A percentile compares a stretch with the other conserved stretches of the same genome.
phyloP scores from a whole-genome alignment of 2,888 invertebrate genomes.

The Selenia dentaria region DNA sequence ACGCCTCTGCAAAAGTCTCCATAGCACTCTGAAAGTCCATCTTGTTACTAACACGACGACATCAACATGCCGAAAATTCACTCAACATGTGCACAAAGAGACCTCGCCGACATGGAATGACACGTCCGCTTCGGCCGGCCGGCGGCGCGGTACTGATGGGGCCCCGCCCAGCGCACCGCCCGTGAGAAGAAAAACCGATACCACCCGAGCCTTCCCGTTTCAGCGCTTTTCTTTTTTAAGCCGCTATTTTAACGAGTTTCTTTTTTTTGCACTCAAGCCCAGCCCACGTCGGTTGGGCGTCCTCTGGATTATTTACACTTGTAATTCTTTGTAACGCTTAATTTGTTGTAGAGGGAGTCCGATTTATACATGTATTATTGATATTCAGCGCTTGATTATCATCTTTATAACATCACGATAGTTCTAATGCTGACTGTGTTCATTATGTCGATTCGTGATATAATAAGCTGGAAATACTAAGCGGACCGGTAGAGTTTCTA shows the following conservation, averaged over 20 bases:
- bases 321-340: conserved; percentile 75
- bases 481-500: too few species aligned
- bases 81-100: conserved; percentile 66
- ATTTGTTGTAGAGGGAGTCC: conserved; percentile 68
- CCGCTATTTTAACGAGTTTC: conserved; percentile 82
- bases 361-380: conserved; percentile 38
- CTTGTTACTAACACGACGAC: conserved; percentile 75
- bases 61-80: conserved; percentile 79
- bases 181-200: conserved; percentile 81
- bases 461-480: neutral
- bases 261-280: conserved; percentile 72
- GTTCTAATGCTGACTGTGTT: neutral
- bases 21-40: conserved; percentile 99
- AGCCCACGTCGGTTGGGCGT: conserved; percentile 82
- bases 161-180: conserved; percentile 82
- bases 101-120: conserved; percentile 41
- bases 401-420: neutral
- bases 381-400: neutral
- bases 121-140: conserved; percentile 83
- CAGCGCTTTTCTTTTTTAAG: conserved; percentile 85
- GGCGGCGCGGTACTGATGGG: conserved; percentile 86
- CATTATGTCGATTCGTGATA: neutral
- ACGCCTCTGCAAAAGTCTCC: conserved; percentile 99
- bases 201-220: conserved; percentile 82
- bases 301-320: conserved; percentile 82